Evolutionary conservation across 2,888 invertebrate genomes (phyloP).

Genomic region (Odontothrips loti): DNA sequence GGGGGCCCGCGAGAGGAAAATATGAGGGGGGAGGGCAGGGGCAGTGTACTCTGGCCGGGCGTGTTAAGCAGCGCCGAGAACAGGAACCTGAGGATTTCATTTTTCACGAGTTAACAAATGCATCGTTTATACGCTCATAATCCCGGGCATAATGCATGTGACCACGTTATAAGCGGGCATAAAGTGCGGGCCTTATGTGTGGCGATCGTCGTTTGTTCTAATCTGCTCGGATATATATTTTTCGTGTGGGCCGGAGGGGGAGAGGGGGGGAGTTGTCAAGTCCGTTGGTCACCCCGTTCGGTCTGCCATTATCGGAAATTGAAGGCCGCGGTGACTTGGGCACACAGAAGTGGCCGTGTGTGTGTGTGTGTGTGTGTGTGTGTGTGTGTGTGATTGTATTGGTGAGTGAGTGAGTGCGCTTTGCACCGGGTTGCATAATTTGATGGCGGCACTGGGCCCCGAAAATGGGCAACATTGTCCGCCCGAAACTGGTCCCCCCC

Average conservation of each 20-base stretch:
- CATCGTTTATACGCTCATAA: conserved; percentile 3
- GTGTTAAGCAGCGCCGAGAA: background rate
- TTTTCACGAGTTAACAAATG: conserved; percentile 17
- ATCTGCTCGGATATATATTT: background rate
- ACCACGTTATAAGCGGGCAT: background rate
- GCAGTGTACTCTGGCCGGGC: background rate
- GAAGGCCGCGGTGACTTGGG: background rate
- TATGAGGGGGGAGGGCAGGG: background rate
- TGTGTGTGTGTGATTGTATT: too few species aligned
- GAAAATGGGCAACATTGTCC: background rate
- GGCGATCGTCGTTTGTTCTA: background rate
- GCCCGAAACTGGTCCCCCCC: too few species aligned
- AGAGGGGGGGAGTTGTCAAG: background rate
- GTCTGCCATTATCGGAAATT: background rate
- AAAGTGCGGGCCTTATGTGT: background rate
- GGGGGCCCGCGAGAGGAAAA: background rate
- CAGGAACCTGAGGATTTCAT: conserved; percentile 17
- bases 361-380: too few species aligned
- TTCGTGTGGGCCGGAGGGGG: background rate
- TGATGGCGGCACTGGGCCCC: background rate
- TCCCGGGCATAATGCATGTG: background rate
- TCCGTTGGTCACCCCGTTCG: background rate
- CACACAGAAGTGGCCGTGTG: too few species aligned
- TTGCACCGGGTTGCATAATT: background rate
- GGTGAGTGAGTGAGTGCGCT: background rate